Evolutionary conservation across 2,888 invertebrate genomes (phyloP).

Genomic region (Melieria crassipennis): DNA sequence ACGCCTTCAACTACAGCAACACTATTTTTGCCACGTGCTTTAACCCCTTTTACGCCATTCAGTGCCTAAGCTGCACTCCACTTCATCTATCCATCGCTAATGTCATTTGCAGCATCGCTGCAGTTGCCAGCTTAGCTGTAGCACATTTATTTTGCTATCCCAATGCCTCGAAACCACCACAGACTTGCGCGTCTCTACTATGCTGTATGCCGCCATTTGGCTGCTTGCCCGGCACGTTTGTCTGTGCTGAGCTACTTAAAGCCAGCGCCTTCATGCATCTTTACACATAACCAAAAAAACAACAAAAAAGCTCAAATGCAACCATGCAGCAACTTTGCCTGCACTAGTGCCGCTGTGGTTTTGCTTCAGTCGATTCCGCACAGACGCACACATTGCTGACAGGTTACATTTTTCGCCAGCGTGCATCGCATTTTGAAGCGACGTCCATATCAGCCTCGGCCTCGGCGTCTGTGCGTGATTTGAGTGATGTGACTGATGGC

Average conservation of each 20-base stretch:
- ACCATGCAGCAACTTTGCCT: conserved; percentile 1
- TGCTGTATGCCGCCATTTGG: not conserved
- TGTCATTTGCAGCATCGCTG: conserved; percentile 30
- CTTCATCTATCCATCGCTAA: conserved; percentile 9
- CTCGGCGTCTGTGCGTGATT: too few species aligned
- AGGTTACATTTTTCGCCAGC: too few species aligned
- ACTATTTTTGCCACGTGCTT: not conserved
- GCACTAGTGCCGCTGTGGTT: not conserved
- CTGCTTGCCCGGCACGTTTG: not conserved
- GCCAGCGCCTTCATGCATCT: conserved; percentile 24
- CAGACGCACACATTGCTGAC: too few species aligned
- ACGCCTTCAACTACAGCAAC: conserved; percentile 6
- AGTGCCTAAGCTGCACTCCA: not conserved
- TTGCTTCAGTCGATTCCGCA: not conserved
- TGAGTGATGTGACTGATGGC: too few species aligned
- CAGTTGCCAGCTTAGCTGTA: conserved; percentile 20
- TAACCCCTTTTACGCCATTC: not conserved
- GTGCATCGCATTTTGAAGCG: too few species aligned
- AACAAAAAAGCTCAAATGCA: not conserved
- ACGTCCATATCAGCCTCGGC: too few species aligned
- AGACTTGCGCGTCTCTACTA: not conserved
- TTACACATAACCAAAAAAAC: not conserved
- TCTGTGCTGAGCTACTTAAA: conserved; percentile 20
- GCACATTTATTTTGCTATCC: conserved; percentile 2
- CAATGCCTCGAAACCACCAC: too few species aligned